Percentiles rank a stretch among this genome's conserved stretches.
Conservation (phyloP, 2,797 vertebrate genomes). For the Knipowitschia caucasica region DNA sequence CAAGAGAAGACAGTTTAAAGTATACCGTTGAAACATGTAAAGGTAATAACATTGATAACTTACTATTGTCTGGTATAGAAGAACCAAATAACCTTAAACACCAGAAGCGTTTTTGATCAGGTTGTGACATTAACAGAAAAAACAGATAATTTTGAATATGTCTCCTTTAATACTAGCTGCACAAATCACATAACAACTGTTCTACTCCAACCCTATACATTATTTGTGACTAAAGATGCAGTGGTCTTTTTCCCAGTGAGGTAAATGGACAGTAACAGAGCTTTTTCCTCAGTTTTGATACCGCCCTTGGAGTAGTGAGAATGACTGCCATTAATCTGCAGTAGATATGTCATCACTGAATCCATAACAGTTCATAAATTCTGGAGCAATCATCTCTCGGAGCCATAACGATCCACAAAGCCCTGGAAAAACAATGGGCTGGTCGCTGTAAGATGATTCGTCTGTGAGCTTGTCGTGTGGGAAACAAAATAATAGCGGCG, state of each 20-base stretch:
- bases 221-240: background rate
- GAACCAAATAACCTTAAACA: too few relatives aligned
- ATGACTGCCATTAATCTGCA: conserved; percentile 47
- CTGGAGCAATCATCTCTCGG: conserved; percentile 64
- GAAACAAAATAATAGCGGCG: conserved; percentile 54
- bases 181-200: background rate
- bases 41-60: too few relatives aligned
- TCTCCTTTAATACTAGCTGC: too few relatives aligned
- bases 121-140: too few relatives aligned
- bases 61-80: too few relatives aligned
- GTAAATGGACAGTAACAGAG: conserved; percentile 5
- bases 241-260: background rate
- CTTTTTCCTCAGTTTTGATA: conserved; percentile 38
- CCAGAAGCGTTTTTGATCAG: too few relatives aligned
- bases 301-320: conserved; percentile 33
- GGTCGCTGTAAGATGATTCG: conserved; percentile 57
- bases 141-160: too few relatives aligned
- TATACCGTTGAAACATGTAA: too few relatives aligned
- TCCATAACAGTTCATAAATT: conserved; percentile 69
- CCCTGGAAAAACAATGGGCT: conserved; percentile 66
- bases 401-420: conserved; percentile 55
- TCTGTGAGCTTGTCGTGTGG: conserved; percentile 52
- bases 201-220: background rate
- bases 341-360: conserved; percentile 37
- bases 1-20: too few relatives aligned